Conservation (phyloP, 2,113 vertebrate species). For the Caretta caretta region DNA sequence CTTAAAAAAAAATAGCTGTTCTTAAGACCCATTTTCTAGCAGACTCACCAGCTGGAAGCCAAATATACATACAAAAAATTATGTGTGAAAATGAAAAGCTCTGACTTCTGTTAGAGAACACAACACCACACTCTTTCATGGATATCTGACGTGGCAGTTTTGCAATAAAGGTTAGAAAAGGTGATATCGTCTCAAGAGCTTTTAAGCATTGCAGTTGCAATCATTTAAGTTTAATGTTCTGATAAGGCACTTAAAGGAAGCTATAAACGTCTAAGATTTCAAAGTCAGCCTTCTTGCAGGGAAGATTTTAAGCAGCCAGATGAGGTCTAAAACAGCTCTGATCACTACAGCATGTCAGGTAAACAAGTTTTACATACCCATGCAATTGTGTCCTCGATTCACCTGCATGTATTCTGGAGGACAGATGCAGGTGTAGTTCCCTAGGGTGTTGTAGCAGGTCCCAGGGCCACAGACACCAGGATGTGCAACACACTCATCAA, state of each 20-base stretch:
- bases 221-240: background rate
- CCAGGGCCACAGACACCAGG: conserved; percentile 86
- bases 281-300: background rate
- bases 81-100: background rate
- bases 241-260: background rate
- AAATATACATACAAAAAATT: background rate
- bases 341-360: background rate
- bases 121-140: background rate
- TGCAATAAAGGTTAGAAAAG: background rate
- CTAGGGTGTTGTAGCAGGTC: conserved; percentile 90
- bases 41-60: background rate
- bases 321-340: background rate
- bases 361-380: conserved; percentile 80
- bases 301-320: background rate
- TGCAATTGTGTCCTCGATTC: conserved; percentile 87
- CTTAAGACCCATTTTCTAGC: background rate
- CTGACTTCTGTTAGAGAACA: background rate
- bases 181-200: background rate
- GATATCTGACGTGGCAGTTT: background rate
- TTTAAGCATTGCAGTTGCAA: background rate
- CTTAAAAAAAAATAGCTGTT: background rate
- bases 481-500: conserved; percentile 85
- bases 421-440: conserved; percentile 90
- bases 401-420: conserved; percentile 89
- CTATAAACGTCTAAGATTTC: background rate